Conservation (phyloP, 2,113 vertebrate species). For the Bos indicus region DNA sequence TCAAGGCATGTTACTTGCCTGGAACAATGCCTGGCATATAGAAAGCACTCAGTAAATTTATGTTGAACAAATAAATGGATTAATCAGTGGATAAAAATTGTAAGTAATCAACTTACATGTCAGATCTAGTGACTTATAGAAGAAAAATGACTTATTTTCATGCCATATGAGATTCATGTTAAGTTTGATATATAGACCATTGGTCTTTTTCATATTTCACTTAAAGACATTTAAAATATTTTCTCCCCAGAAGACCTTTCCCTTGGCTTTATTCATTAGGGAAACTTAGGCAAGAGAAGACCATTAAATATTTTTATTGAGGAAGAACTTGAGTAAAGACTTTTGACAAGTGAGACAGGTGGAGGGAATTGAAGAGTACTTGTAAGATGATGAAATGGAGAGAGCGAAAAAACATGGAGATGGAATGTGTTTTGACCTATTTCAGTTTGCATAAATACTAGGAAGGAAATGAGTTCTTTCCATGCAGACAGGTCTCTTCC, state of each 20-base stretch:
- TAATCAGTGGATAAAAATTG: background rate
- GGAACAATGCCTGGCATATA: background rate
- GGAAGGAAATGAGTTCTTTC: background rate
- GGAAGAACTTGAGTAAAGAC: background rate
- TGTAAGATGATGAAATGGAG: background rate
- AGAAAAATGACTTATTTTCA: background rate
- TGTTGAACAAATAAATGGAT: background rate
- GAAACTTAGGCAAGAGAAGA: background rate
- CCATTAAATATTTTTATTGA: constrained; percentile 4
- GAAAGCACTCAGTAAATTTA: background rate
- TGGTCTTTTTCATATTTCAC: constrained; percentile 26
- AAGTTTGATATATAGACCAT: background rate
- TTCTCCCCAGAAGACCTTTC: background rate
- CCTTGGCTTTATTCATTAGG: constrained; percentile 16
- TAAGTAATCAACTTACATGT: background rate
- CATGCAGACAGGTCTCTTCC: background rate
- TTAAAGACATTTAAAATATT: background rate
- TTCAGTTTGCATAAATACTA: background rate
- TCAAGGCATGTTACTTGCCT: background rate
- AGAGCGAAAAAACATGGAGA: background rate
- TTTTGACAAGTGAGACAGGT: background rate
- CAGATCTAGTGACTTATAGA: background rate
- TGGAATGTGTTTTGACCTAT: background rate
- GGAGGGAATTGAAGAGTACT: background rate
- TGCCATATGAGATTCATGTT: background rate